Percentiles rank a stretch among this genome's conserved stretches.
Conservation (phyloP, 2,797 vertebrate genomes). For the Aselliscus stoliczkanus region DNA sequence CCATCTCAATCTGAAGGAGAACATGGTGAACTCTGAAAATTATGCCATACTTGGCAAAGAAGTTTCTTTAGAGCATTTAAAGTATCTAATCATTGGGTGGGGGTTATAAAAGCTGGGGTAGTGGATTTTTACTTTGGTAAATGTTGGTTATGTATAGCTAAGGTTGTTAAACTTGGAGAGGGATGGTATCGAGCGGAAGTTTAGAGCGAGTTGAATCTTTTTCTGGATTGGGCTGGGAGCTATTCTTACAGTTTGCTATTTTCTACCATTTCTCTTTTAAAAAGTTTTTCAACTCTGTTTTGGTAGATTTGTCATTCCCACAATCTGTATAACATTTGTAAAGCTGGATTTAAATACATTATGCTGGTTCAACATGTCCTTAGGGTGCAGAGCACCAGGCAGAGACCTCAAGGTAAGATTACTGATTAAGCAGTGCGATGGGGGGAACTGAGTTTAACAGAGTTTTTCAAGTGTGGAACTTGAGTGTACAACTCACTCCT, state of each 20-base stretch:
- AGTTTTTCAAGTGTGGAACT: neutral
- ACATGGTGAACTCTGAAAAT: neutral
- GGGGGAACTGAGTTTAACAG: neutral
- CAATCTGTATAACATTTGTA: neutral
- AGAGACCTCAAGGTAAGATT: neutral
- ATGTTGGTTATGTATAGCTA: neutral
- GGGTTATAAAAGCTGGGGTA: neutral
- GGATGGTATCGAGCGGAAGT: neutral
- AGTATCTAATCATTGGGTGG: neutral
- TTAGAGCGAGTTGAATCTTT: neutral
- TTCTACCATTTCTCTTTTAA: neutral
- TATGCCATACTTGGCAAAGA: neutral
- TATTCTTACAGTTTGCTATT: neutral
- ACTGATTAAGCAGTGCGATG: neutral
- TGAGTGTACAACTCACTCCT: neutral
- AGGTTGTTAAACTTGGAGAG: neutral
- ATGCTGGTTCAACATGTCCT: neutral
- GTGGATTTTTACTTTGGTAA: neutral
- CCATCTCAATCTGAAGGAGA: neutral
- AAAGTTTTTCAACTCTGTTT: neutral
- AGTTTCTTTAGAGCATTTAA: neutral
- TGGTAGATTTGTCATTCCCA: neutral
- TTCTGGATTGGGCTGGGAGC: neutral
- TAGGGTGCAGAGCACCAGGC: neutral
- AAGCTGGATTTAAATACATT: neutral